These are phyloP conservation scores for Hassar affinis DNA, from an alignment of 2,113 vertebrate species.

Conservation along the genomic window DNA sequence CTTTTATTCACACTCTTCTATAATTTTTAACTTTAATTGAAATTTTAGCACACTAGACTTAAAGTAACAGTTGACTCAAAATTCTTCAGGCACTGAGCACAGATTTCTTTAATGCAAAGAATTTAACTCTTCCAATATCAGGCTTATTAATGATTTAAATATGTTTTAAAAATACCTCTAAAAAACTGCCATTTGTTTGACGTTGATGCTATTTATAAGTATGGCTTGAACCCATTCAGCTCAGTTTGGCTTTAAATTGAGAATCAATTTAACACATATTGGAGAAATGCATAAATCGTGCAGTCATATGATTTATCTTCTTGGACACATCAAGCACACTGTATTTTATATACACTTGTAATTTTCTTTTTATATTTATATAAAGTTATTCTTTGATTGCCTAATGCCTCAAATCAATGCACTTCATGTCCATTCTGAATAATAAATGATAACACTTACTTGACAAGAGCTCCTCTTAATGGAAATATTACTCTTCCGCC, in stretches of 20 bases:
- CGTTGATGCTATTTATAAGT: neutral
- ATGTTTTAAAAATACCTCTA: no score
- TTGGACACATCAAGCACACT: neutral
- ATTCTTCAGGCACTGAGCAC: neutral
- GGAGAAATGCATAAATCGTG: no score
- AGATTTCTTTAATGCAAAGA: neutral
- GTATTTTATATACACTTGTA: no score
- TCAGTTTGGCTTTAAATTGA: neutral
- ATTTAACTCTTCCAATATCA: neutral
- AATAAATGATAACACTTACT: conserved; percentile 41
- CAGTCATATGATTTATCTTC: neutral
- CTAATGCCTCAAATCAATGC: neutral
- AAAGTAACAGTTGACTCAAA: neutral
- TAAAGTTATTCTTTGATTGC: neutral
- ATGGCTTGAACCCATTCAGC: neutral
- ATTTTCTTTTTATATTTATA: neutral
- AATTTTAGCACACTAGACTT: neutral
- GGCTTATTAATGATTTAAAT: neutral
- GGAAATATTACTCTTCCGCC: neutral
- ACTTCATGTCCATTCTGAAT: neutral
- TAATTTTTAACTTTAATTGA: neutral
- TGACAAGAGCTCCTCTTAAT: neutral
- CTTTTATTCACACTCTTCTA: neutral
- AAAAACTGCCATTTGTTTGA: neutral
- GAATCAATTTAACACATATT: no score